These are phyloP conservation scores for Drosophila elegans DNA, from an alignment of 1,140 invertebrate genomes.

Conservation along the genomic window DNA sequence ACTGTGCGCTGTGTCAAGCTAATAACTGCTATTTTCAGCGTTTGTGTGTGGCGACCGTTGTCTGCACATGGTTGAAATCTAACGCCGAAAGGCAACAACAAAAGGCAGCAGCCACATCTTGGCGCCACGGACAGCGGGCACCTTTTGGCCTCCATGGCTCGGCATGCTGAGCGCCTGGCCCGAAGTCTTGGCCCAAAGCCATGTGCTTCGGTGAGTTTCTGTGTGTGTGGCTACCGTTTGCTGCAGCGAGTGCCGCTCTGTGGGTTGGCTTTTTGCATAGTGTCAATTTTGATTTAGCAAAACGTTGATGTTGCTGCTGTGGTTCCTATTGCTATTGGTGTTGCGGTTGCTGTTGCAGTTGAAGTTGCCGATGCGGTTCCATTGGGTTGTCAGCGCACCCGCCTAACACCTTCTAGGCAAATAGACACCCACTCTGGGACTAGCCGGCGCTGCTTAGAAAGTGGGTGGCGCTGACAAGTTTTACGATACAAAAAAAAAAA, in stretches of 20 bases:
- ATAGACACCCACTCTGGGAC: conserved; percentile 50
- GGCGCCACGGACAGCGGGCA: conserved; percentile 69
- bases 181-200: conserved; percentile 56
- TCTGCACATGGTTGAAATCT: conserved; percentile 77
- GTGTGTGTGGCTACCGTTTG: conserved; percentile 66
- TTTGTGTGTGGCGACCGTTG: conserved; percentile 61
- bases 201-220: conserved; percentile 11
- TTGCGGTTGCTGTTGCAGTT: conserved; percentile 7
- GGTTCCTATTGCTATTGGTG: conserved; percentile 4
- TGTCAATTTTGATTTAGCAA: conserved; percentile 81
- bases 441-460: conserved; percentile 50
- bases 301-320: conserved; percentile 55
- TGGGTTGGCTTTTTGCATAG: conserved; percentile 79
- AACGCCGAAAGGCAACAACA: conserved; percentile 55
- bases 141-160: conserved; percentile 74
- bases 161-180: conserved; percentile 76
- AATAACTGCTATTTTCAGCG: conserved; percentile 62
- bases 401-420: conserved; percentile 60
- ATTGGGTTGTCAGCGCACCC: conserved; percentile 64
- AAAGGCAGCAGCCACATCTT: conserved; percentile 57
- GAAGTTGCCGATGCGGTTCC: conserved; percentile 15
- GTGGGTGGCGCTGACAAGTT: conserved; percentile 79
- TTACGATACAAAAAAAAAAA: conserved; percentile 21
- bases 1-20: conserved; percentile 55
- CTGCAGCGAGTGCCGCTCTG: conserved; percentile 60